Conservation (phyloP, 2,888 invertebrate species). For the Apocheima hispidaria region DNA sequence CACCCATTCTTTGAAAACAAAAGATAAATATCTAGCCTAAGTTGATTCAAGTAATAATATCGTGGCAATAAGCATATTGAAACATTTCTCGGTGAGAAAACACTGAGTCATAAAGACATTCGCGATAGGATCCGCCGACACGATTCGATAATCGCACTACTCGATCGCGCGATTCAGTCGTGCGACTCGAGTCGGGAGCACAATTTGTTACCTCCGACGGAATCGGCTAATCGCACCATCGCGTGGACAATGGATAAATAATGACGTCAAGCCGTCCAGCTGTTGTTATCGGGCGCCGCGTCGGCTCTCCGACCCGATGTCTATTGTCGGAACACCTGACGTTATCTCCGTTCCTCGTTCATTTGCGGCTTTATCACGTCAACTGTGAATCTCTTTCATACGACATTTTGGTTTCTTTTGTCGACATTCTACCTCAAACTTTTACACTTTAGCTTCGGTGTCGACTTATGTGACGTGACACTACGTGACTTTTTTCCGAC, state of each 20-base stretch:
- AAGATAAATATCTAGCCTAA: neutral
- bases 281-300: conserved; percentile 5
- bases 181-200: conserved; percentile 1
- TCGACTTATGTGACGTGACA: neutral
- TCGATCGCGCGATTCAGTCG: conserved; percentile 9
- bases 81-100: neutral
- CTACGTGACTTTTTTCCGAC: neutral
- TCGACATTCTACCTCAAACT: neutral
- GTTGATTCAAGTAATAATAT: no score
- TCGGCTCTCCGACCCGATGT: conserved; percentile 2
- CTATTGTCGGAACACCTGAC: conserved; percentile 18
- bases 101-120: conserved; percentile 14
- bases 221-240: conserved; percentile 23
- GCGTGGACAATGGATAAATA: conserved; percentile 23
- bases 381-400: neutral
- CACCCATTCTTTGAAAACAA: no score
- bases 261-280: conserved; percentile 17
- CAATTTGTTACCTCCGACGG: conserved; percentile 23
- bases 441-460: neutral
- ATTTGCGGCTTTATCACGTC: conserved; percentile 3
- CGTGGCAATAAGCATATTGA: no score
- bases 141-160: conserved; percentile 4
- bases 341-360: conserved; percentile 17
- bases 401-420: neutral
- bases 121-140: conserved; percentile 17